Evolutionary conservation across 2,113 vertebrate genomes (phyloP).

Genomic region (Plestiodon gilberti): DNA sequence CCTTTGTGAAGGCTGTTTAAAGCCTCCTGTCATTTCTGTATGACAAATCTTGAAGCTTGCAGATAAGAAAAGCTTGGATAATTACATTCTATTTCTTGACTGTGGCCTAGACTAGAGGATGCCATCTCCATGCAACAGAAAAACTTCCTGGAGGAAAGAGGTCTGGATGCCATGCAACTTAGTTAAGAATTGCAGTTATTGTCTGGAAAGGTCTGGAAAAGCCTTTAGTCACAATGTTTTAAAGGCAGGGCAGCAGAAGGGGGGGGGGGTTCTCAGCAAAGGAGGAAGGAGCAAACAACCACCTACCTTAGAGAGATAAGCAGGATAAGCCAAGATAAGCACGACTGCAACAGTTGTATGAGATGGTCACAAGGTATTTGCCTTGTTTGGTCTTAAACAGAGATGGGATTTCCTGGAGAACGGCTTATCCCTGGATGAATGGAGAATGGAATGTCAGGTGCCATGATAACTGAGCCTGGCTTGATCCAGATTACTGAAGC

Average conservation of each 20-base stretch:
- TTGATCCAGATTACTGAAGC: too few relatives aligned
- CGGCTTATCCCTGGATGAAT: not conserved
- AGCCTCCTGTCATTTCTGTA: constrained; percentile 12
- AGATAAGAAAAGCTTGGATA: constrained; percentile 36
- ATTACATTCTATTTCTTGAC: constrained; percentile 12
- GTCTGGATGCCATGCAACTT: not conserved
- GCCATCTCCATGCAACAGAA: not conserved
- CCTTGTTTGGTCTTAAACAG: not conserved
- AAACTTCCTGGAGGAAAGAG: not conserved
- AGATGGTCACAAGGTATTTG: not conserved
- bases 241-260: not conserved
- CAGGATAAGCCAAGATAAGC: not conserved
- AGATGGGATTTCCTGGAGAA: not conserved
- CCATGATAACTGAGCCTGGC: not conserved
- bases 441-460: not conserved
- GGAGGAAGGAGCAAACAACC: not conserved
- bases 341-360: not conserved
- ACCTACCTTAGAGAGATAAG: not conserved
- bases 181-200: not conserved
- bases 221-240: not conserved
- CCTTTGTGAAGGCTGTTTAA: not conserved
- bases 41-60: not conserved
- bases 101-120: constrained; percentile 12
- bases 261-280: too few relatives aligned
- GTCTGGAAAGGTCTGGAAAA: not conserved